Percentiles rank a stretch among this genome's conserved stretches.
Evolutionary conservation across 1,140 invertebrate genomes (phyloP).

Genomic region (Drosophila tani): DNA sequence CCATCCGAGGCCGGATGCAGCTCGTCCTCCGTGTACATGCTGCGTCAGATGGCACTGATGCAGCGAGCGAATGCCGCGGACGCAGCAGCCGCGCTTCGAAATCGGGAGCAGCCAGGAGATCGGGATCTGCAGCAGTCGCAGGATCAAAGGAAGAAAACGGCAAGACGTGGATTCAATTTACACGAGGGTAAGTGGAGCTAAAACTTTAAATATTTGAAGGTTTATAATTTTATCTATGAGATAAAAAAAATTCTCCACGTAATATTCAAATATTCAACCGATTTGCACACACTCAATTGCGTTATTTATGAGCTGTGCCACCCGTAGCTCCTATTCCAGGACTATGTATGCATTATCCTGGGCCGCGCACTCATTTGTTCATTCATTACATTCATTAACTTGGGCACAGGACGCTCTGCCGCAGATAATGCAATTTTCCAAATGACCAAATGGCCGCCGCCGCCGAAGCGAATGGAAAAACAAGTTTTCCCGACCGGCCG

Average conservation of each 20-base stretch:
- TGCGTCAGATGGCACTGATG: conserved; percentile 72
- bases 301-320: conserved; percentile 24
- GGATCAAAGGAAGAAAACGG: neutral
- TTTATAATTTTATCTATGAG: too few species aligned
- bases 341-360: neutral
- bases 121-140: neutral
- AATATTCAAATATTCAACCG: too few species aligned
- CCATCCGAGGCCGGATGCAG: neutral
- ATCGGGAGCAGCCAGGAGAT: conserved; percentile 9
- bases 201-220: too few species aligned
- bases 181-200: neutral
- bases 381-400: conserved; percentile 53
- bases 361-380: conserved; percentile 35
- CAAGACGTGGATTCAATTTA: too few species aligned
- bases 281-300: neutral
- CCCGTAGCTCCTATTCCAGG: neutral
- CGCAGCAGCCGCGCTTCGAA: conserved; percentile 26
- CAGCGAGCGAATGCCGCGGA: conserved; percentile 62
- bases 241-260: too few species aligned
- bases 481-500: conserved; percentile 35
- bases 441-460: conserved; percentile 16
- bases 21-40: conserved; percentile 55
- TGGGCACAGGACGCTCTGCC: conserved; percentile 31
- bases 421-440: conserved; percentile 33
- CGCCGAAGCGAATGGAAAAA: conserved; percentile 21